Percentiles rank a stretch among this genome's conserved stretches.
phyloP scores from a whole-genome alignment of 2,113 vertebrate genomes.

The Cairina moschata region DNA sequence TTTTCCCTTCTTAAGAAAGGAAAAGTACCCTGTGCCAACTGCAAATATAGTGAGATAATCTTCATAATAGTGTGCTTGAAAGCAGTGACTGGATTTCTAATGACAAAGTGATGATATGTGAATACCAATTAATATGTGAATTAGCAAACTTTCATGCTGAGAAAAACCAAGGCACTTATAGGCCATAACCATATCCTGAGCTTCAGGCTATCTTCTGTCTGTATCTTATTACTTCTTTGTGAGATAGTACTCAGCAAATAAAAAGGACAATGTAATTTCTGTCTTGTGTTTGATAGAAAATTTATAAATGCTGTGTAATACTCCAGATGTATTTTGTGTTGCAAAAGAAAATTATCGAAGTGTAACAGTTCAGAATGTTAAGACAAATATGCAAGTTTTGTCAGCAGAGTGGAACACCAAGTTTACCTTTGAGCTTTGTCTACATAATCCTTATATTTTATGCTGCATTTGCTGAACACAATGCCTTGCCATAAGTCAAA shows the following conservation, averaged over 20 bases:
- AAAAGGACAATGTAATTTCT: background rate
- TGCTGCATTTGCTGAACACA: conserved; percentile 5
- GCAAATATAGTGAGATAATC: background rate
- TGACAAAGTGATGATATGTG: background rate
- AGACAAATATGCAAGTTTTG: conserved; percentile 6
- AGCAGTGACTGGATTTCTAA: background rate
- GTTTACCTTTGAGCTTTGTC: conserved; percentile 22
- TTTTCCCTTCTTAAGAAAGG: background rate
- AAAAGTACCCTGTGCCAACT: background rate
- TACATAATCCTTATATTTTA: conserved; percentile 27
- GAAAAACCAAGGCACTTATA: background rate
- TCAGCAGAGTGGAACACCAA: background rate
- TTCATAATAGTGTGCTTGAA: background rate
- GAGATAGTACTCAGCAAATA: background rate
- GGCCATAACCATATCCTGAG: background rate
- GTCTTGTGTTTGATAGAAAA: background rate
- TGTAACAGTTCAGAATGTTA: conserved; percentile 1
- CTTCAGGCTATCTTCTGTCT: background rate
- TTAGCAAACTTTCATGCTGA: background rate
- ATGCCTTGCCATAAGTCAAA: background rate
- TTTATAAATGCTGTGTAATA: background rate
- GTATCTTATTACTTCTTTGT: background rate
- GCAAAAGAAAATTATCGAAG: background rate
- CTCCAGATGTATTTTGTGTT: background rate
- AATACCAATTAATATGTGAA: background rate